phyloP scores from a whole-genome alignment of 2,113 vertebrate species.

The Myotis brandtii region DNA sequence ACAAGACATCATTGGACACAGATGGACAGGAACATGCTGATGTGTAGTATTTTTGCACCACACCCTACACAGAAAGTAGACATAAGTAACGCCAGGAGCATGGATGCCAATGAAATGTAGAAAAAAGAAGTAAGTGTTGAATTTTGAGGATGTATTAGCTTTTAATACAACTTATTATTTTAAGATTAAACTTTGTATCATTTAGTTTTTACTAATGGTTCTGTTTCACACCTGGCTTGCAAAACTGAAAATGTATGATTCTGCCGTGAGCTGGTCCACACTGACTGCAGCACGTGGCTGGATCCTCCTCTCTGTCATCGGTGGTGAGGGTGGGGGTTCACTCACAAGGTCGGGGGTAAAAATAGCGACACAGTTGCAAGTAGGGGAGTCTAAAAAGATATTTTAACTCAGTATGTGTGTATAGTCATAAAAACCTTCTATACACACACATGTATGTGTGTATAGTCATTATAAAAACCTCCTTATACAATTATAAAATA shows the following conservation, averaged over 20 bases:
- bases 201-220: background rate
- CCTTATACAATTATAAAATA: background rate
- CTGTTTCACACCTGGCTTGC: background rate
- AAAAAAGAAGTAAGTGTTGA: background rate
- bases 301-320: background rate
- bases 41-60: rapidly evolving
- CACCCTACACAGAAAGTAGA: background rate
- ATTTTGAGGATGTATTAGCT: background rate
- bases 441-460: background rate
- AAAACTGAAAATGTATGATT: background rate
- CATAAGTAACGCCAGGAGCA: background rate
- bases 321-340: background rate
- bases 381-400: background rate
- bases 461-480: background rate
- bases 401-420: background rate
- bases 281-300: background rate
- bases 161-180: background rate
- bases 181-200: background rate
- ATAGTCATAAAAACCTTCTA: background rate
- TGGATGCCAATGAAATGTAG: background rate
- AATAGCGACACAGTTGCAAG: background rate
- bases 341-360: background rate
- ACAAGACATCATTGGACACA: background rate
- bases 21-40: rapidly evolving
- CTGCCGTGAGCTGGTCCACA: background rate